Conservation (phyloP, 2,797 vertebrate species). For the Bovichtus diacanthus region DNA sequence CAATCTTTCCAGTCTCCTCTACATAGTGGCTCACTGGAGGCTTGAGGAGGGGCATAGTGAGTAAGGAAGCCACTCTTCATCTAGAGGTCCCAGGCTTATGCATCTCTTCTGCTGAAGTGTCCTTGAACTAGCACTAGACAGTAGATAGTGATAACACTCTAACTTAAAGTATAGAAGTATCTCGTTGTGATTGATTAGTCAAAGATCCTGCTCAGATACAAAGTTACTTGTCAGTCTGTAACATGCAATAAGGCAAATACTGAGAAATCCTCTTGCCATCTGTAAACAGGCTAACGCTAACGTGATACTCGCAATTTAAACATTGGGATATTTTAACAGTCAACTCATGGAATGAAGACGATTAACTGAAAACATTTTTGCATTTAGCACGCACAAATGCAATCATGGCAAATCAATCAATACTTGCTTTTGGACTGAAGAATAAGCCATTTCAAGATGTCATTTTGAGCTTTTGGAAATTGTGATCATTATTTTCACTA, state of each 20-base stretch:
- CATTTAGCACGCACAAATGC: no score
- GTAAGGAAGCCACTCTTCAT: constrained; percentile 13
- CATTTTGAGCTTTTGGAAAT: no score
- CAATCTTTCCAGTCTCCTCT: constrained; percentile 21
- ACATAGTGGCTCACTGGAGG: constrained; percentile 17
- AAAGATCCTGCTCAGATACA: background rate
- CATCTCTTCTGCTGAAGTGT: constrained; percentile 14
- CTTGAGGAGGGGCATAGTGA: background rate
- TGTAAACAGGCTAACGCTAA: background rate
- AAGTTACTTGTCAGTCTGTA: constrained; percentile 2
- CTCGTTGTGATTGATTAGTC: constrained; percentile 9
- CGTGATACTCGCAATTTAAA: background rate
- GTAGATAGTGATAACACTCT: constrained; percentile 11
- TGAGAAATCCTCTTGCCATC: constrained; percentile 7
- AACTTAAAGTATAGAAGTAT: constrained; percentile 26
- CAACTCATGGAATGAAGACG: background rate
- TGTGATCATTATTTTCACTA: no score
- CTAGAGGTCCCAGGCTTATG: constrained; percentile 16
- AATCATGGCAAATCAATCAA: no score
- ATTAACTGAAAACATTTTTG: no score
- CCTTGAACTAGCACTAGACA: constrained; percentile 22
- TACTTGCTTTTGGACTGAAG: background rate
- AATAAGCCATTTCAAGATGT: background rate
- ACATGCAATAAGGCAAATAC: background rate
- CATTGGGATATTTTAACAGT: background rate